Evolutionary conservation across 2,888 invertebrate genomes (phyloP).

Genomic region (Diachrysia chrysitis): DNA sequence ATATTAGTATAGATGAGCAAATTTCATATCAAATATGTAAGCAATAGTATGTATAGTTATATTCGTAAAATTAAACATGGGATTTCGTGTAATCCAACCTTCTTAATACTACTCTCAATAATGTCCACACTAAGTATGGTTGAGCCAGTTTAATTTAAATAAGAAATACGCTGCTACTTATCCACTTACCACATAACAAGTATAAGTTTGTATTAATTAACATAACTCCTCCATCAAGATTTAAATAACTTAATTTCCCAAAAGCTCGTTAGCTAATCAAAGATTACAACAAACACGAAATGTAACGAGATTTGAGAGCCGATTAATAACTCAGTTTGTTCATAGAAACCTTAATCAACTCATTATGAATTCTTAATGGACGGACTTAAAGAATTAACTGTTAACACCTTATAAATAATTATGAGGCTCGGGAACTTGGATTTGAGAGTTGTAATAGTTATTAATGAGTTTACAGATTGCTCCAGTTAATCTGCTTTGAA

Average conservation of each 20-base stretch:
- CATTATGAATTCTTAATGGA: slow-evolving; percentile 61
- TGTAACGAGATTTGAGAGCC: slow-evolving; percentile 54
- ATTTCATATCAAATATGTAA: no score
- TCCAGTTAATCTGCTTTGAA: slow-evolving; percentile 77
- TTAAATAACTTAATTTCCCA: slow-evolving; percentile 7
- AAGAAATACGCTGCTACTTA: not conserved
- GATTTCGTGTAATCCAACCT: no score
- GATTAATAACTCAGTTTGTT: slow-evolving; percentile 57
- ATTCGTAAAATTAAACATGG: no score
- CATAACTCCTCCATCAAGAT: not conserved
- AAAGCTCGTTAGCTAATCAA: slow-evolving; percentile 38
- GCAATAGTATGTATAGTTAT: no score
- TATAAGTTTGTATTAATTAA: slow-evolving; percentile 4
- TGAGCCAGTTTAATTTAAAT: not conserved
- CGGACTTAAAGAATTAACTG: slow-evolving; percentile 63
- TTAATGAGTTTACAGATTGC: slow-evolving; percentile 75
- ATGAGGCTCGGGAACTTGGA: slow-evolving; percentile 63
- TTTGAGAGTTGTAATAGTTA: slow-evolving; percentile 61
- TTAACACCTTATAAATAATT: slow-evolving; percentile 76
- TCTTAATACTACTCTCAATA: no score
- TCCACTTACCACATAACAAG: slow-evolving; percentile 3
- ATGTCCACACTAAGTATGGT: no score
- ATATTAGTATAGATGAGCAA: no score
- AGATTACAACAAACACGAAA: slow-evolving; percentile 43
- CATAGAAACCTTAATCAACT: slow-evolving; percentile 42